Conservation (phyloP, 2,888 invertebrate genomes). For the Ommatoiulus sabulosus region DNA sequence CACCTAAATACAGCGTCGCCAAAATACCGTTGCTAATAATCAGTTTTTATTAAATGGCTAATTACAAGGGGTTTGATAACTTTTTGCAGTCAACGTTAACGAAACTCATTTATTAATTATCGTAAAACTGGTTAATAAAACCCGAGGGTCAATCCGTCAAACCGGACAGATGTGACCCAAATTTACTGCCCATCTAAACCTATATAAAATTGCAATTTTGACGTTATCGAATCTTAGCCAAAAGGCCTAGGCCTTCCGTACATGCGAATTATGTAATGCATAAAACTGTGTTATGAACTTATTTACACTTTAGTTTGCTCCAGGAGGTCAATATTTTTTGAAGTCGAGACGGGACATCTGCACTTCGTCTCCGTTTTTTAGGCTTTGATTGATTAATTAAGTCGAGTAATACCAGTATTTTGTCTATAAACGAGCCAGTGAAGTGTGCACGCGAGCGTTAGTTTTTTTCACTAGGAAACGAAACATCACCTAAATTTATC, state of each 20-base stretch:
- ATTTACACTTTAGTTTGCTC: conserved; percentile 9
- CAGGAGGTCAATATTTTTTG: background rate
- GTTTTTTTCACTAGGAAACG: background rate
- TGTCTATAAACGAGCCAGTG: background rate
- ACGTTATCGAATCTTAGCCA: background rate
- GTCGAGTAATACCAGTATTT: background rate
- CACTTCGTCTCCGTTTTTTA: background rate
- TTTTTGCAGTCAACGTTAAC: background rate
- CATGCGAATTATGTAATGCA: background rate
- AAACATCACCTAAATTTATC: background rate
- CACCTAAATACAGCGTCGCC: background rate
- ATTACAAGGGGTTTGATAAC: background rate
- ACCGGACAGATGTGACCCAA: background rate
- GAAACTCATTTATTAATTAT: background rate
- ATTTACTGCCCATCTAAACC: conserved; percentile 15
- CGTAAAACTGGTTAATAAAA: conserved; percentile 11
- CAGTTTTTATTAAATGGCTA: background rate
- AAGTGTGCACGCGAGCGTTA: background rate
- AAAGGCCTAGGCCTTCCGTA: background rate
- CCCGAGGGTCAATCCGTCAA: background rate
- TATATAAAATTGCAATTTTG: background rate
- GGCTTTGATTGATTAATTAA: background rate
- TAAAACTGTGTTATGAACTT: background rate
- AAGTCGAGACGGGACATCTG: background rate
- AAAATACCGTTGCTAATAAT: background rate